phyloP scores from a whole-genome alignment of 2,113 vertebrate species.

The Nothocercus nigrocapillus region DNA sequence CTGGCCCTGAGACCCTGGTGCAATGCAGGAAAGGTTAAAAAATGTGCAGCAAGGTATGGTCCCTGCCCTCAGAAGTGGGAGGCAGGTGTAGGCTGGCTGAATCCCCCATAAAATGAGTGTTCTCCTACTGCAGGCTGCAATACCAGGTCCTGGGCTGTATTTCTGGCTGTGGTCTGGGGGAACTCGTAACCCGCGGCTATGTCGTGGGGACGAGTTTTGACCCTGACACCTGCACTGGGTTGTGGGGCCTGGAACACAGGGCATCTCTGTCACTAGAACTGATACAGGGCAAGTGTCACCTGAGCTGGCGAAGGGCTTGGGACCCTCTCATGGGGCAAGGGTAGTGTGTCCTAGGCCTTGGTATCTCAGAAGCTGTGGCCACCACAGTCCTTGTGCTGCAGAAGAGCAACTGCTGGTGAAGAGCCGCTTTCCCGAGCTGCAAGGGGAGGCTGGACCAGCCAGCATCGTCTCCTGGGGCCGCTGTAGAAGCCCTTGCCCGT shows the following conservation, averaged over 20 bases:
- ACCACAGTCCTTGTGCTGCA: accelerated
- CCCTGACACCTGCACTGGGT: background rate
- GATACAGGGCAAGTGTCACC: background rate
- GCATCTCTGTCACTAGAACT: too few relatives aligned
- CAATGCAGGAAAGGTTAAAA: background rate
- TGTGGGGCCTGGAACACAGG: background rate
- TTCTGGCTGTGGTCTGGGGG: background rate
- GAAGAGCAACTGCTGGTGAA: background rate
- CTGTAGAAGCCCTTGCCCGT: accelerated
- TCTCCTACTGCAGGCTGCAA: background rate
- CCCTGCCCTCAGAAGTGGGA: background rate
- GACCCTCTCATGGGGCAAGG: accelerated
- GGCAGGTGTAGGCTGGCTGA: background rate
- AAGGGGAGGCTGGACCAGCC: accelerated
- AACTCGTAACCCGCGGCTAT: background rate
- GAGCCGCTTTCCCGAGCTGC: accelerated
- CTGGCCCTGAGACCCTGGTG: background rate
- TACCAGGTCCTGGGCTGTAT: background rate
- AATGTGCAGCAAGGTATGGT: accelerated
- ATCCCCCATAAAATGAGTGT: accelerated
- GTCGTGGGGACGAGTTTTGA: background rate
- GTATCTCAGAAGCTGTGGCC: background rate
- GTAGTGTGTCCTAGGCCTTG: background rate
- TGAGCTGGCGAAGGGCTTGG: accelerated
- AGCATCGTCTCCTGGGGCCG: accelerated